A percentile compares a stretch with the other conserved stretches of the same genome.
Conservation (phyloP, 1,140 invertebrate genomes). For the Megalopta genalis region DNA sequence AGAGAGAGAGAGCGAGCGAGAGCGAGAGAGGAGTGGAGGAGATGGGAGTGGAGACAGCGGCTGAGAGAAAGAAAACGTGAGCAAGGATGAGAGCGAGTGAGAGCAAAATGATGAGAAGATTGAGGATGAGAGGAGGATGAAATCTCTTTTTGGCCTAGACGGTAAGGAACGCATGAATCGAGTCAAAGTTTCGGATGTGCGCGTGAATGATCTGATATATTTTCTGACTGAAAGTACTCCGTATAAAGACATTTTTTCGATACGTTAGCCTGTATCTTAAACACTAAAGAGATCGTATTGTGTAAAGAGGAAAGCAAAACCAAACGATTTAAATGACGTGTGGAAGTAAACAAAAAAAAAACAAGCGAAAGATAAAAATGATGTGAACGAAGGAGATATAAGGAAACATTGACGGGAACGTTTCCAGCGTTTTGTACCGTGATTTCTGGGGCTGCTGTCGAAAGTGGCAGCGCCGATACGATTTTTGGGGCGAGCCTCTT, state of each 20-base stretch:
- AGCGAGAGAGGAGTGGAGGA: neutral
- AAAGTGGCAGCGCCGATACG: slow-evolving; percentile 33
- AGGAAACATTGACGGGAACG: slow-evolving; percentile 13
- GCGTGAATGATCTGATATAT: slow-evolving; percentile 63
- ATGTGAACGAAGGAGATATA: neutral
- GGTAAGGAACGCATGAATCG: slow-evolving; percentile 21
- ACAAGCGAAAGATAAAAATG: neutral
- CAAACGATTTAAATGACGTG: neutral
- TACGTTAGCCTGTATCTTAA: slow-evolving; percentile 18
- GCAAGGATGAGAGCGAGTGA: no score
- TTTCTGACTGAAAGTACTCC: slow-evolving; percentile 70
- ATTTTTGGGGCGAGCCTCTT: slow-evolving; percentile 63
- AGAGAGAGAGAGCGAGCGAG: neutral
- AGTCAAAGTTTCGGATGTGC: slow-evolving; percentile 28
- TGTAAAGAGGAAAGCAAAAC: slow-evolving; percentile 11
- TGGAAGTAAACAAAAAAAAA: neutral
- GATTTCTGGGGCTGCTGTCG: slow-evolving; percentile 17
- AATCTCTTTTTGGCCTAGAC: slow-evolving; percentile 75
- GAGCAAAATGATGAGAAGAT: neutral
- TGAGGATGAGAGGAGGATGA: slow-evolving; percentile 11
- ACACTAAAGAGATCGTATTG: slow-evolving; percentile 28
- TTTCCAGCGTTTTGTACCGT: slow-evolving; percentile 38
- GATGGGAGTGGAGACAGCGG: neutral
- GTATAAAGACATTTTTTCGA: slow-evolving; percentile 60
- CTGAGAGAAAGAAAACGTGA: neutral